These are phyloP conservation scores for Sander lucioperca DNA, from an alignment of 2,113 vertebrate species.

Conservation along the genomic window DNA sequence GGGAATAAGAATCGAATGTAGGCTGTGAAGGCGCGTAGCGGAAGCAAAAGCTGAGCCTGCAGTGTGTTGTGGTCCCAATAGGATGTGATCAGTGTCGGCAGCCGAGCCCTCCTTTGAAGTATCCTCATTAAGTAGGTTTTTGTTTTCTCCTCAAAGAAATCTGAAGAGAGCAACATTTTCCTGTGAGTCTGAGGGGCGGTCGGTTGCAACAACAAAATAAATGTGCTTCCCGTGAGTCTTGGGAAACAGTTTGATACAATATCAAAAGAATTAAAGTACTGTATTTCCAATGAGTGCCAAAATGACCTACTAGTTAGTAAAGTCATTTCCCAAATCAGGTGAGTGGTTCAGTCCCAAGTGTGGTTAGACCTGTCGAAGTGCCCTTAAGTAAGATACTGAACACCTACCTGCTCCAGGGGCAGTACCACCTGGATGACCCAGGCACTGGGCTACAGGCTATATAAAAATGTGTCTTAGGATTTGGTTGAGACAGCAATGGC, in stretches of 20 bases:
- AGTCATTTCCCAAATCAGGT: slow-evolving; percentile 25
- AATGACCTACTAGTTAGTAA: slow-evolving; percentile 10
- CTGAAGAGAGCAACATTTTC: slow-evolving; percentile 35
- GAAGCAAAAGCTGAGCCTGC: slow-evolving; percentile 61
- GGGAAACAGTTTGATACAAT: slow-evolving; percentile 35
- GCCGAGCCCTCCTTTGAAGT: slow-evolving; percentile 58
- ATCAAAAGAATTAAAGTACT: slow-evolving; percentile 53
- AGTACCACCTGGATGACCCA: not conserved
- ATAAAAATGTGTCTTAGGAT: slow-evolving; percentile 28
- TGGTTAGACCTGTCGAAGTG: slow-evolving; percentile 26
- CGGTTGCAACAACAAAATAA: slow-evolving; percentile 57
- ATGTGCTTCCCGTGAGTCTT: slow-evolving; percentile 35
- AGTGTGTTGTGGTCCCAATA: slow-evolving; percentile 43
- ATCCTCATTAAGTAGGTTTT: slow-evolving; percentile 51
- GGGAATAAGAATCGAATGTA: slow-evolving; percentile 37
- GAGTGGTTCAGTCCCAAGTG: slow-evolving; percentile 14
- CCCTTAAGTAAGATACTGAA: slow-evolving; percentile 25
- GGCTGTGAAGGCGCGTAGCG: slow-evolving; percentile 47
- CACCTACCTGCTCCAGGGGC: slow-evolving; percentile 23
- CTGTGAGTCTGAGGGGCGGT: slow-evolving; percentile 30
- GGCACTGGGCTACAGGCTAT: slow-evolving; percentile 2
- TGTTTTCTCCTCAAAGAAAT: slow-evolving; percentile 51
- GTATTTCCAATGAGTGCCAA: slow-evolving; percentile 37
- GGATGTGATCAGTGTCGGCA: slow-evolving; percentile 56
- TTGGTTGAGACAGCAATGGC: slow-evolving; percentile 22